phyloP scores from a whole-genome alignment of 1,140 invertebrate genomes.

The Drosophila pachea region DNA sequence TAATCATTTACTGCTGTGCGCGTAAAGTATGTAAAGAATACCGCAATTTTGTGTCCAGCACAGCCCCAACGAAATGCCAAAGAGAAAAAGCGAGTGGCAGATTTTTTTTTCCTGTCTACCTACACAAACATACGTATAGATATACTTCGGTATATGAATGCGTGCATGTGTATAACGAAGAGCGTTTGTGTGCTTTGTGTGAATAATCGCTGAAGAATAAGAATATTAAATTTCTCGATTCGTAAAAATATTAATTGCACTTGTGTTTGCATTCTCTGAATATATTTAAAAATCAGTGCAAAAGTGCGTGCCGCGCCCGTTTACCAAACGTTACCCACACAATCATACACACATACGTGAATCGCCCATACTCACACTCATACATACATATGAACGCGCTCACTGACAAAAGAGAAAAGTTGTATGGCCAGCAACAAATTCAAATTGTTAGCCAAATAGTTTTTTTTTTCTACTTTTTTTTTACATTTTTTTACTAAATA shows the following conservation, averaged over 20 bases:
- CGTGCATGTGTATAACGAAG: neutral
- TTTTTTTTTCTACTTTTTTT: slow-evolving; percentile 20
- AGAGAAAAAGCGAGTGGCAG: slow-evolving; percentile 64
- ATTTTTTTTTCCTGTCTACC: slow-evolving; percentile 75
- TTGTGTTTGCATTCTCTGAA: slow-evolving; percentile 25
- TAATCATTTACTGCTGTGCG: slow-evolving; percentile 49
- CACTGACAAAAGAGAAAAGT: slow-evolving; percentile 69
- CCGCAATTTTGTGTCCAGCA: slow-evolving; percentile 21
- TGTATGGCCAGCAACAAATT: slow-evolving; percentile 64
- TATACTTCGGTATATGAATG: slow-evolving; percentile 39
- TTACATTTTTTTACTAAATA: slow-evolving; percentile 53
- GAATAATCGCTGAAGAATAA: slow-evolving; percentile 42
- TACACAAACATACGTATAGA: slow-evolving; percentile 64
- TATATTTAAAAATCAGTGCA: slow-evolving; percentile 40
- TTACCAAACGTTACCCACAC: slow-evolving; percentile 51
- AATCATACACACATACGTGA: slow-evolving; percentile 30
- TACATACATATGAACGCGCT: slow-evolving; percentile 16
- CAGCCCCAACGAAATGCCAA: slow-evolving; percentile 32
- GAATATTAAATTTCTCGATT: slow-evolving; percentile 34
- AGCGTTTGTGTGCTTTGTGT: slow-evolving; percentile 16
- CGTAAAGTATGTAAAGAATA: slow-evolving; percentile 54
- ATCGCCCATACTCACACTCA: slow-evolving; percentile 41
- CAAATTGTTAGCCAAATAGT: slow-evolving; percentile 48
- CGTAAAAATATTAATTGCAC: slow-evolving; percentile 20
- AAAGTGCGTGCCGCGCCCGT: slow-evolving; percentile 67